Evolutionary conservation across 2,888 invertebrate genomes (phyloP).

Genomic region (Furcula furcula): DNA sequence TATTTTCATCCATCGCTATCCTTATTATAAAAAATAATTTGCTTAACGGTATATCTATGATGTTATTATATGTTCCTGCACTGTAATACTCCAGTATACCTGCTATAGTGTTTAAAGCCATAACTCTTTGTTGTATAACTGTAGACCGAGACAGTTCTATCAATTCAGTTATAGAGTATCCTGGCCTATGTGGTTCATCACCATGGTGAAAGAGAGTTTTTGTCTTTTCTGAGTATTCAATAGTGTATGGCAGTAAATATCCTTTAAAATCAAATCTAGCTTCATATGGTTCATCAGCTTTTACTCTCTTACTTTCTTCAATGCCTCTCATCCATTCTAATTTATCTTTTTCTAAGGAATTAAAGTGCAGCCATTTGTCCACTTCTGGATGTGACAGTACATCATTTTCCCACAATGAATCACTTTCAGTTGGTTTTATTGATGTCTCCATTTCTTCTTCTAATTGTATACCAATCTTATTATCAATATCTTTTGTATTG

Average conservation of each 20-base stretch:
- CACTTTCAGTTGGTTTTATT: constrained; percentile 23
- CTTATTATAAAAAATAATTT: constrained; percentile 91
- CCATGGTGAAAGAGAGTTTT: constrained; percentile 94
- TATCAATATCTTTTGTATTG: too few relatives aligned
- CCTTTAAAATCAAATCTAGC: constrained; percentile 93
- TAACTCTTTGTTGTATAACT: constrained; percentile 90
- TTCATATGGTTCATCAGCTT: constrained; percentile 85
- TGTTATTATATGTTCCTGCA: constrained; percentile 88
- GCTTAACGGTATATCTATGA: constrained; percentile 88
- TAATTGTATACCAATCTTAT: too few relatives aligned
- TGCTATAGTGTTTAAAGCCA: constrained; percentile 90
- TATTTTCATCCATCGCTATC: constrained; percentile 93
- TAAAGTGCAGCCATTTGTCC: constrained; percentile 92
- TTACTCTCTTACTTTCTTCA: constrained; percentile 77
- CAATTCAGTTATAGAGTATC: constrained; percentile 94
- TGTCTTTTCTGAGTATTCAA: constrained; percentile 78
- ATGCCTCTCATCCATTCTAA: constrained; percentile 92
- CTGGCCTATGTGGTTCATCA: constrained; percentile 94
- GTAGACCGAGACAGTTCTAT: constrained; percentile 89
- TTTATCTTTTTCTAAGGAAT: constrained; percentile 92
- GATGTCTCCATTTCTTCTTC: constrained; percentile 3
- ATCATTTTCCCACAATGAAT: constrained; percentile 77
- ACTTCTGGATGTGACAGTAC: constrained; percentile 82
- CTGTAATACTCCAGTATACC: constrained; percentile 88
- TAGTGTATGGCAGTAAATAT: constrained; percentile 86